A percentile compares a stretch with the other conserved stretches of the same genome.
Evolutionary conservation across 2,797 vertebrate species (phyloP).

Genomic region (Syndactyla subalaris): DNA sequence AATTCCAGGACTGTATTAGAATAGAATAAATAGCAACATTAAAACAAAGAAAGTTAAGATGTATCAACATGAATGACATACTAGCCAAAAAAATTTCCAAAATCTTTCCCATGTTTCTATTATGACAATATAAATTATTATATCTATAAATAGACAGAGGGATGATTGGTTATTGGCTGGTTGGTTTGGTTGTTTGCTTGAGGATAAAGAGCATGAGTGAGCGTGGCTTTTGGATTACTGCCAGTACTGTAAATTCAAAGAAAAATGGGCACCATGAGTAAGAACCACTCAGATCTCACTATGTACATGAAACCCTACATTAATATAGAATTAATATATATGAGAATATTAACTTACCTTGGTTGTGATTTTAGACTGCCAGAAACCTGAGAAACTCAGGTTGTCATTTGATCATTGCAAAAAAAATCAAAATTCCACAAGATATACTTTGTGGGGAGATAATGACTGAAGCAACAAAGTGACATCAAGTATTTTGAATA

Average conservation of each 20-base stretch:
- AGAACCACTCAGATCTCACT: neutral
- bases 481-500: neutral
- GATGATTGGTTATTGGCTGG: fast-evolving
- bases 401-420: neutral
- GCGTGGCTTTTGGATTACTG: neutral
- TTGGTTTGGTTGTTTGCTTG: neutral
- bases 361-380: neutral
- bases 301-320: neutral
- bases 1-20: neutral
- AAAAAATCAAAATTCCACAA: neutral
- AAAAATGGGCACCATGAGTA: neutral
- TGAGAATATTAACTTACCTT: neutral
- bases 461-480: neutral
- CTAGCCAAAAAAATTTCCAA: neutral
- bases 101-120: neutral
- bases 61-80: neutral
- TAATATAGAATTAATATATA: neutral
- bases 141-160: neutral
- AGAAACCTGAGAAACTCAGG: neutral
- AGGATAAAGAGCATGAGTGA: neutral
- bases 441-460: neutral
- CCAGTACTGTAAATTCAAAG: neutral
- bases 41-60: neutral
- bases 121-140: neutral
- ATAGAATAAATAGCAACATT: neutral